Evolutionary conservation across 2,797 vertebrate genomes (phyloP).

Genomic region (Orestias chungarensis): DNA sequence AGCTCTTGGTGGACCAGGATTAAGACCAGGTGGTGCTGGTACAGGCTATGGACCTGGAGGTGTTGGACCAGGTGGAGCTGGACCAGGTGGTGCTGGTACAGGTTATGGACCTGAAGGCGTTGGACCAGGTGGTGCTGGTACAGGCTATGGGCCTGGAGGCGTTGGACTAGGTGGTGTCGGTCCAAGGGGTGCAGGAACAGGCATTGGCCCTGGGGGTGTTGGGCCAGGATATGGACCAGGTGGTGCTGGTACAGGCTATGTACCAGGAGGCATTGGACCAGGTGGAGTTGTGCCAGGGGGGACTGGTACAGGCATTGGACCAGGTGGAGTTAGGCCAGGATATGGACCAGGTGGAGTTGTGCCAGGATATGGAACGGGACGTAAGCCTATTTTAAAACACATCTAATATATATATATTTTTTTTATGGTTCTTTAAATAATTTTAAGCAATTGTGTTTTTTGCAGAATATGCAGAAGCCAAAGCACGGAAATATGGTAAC

Average conservation of each 20-base stretch:
- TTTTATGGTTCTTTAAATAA: neutral
- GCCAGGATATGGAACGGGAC: constrained; percentile 5
- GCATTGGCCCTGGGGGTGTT: constrained; percentile 19
- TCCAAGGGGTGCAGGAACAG: constrained; percentile 3
- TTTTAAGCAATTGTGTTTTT: constrained; percentile 9
- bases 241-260: constrained; percentile 29
- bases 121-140: neutral
- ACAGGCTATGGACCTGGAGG: constrained; percentile 31
- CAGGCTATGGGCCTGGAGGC: neutral
- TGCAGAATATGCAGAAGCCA: constrained; percentile 73
- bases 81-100: constrained; percentile 21
- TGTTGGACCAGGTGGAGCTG: constrained; percentile 18
- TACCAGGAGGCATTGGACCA: constrained; percentile 18
- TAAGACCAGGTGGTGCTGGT: constrained; percentile 33
- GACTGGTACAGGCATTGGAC: neutral
- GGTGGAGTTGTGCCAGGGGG: constrained; percentile 37
- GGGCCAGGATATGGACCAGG: constrained; percentile 36
- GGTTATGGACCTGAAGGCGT: constrained; percentile 44
- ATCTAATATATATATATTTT: neutral
- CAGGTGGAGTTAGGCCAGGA: neutral
- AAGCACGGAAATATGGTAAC: constrained; percentile 81
- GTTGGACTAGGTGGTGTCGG: constrained; percentile 39
- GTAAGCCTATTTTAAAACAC: constrained; percentile 12
- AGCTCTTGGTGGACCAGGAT: constrained; percentile 58
- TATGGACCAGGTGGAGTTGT: constrained; percentile 36